A percentile compares a stretch with the other conserved stretches of the same genome.
Conservation (phyloP, 2,113 vertebrate species). For the Grantiella picta region DNA sequence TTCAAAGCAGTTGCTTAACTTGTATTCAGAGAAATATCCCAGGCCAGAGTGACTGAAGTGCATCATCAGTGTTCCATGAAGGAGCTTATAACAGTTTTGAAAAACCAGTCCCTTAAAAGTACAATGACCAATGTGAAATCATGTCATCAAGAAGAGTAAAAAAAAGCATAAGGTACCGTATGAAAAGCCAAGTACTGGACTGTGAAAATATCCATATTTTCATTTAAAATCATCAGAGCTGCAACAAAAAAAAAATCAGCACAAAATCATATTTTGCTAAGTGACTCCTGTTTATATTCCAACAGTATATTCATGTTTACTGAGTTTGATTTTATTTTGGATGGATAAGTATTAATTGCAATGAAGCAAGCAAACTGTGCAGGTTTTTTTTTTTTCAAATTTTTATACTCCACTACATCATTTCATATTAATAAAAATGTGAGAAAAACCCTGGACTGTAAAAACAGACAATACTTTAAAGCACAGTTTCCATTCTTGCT, state of each 20-base stretch:
- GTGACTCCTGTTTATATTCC: neutral
- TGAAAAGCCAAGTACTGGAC: neutral
- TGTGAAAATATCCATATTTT: neutral
- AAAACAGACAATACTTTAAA: neutral
- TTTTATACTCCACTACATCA: neutral
- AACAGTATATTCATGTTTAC: neutral
- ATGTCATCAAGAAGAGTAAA: neutral
- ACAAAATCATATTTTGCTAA: neutral
- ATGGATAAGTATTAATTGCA: neutral
- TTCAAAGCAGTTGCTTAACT: neutral
- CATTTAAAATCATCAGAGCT: neutral
- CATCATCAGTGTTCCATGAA: neutral
- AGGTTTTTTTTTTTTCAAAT: neutral
- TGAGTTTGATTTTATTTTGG: neutral
- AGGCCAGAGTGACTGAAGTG: neutral
- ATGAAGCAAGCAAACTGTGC: neutral
- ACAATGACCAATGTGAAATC: neutral
- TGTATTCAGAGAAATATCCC: neutral
- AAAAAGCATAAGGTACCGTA: neutral
- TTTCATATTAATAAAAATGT: neutral
- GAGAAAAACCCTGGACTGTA: neutral
- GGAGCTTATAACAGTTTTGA: neutral
- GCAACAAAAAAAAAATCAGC: neutral
- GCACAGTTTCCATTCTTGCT: conserved; percentile 34
- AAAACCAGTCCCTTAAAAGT: neutral